A percentile compares a stretch with the other conserved stretches of the same genome.
Conservation (phyloP, 2,888 invertebrate genomes). For the Agriotes lineatus region DNA sequence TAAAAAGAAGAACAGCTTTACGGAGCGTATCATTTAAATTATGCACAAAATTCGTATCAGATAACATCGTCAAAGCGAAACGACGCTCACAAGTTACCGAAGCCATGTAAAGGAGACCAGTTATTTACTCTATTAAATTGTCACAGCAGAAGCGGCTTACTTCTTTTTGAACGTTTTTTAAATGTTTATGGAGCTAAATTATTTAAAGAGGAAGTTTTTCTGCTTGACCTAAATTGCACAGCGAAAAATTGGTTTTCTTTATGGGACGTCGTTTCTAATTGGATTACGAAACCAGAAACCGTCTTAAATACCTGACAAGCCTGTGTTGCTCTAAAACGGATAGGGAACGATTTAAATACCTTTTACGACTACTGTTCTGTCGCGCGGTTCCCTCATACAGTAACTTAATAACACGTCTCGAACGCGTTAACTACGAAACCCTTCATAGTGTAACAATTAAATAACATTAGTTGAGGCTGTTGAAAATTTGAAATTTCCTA, state of each 20-base stretch:
- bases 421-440: background rate
- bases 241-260: slow-evolving; percentile 5
- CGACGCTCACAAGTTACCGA: slow-evolving; percentile 20
- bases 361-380: background rate
- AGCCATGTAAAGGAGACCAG: slow-evolving; percentile 23
- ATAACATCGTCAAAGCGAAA: slow-evolving; percentile 30
- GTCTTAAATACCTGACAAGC: slow-evolving; percentile 6
- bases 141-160: slow-evolving; percentile 25
- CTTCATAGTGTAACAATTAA: background rate
- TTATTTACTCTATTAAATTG: slow-evolving; percentile 33
- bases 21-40: slow-evolving; percentile 23
- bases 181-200: slow-evolving; percentile 11
- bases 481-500: background rate
- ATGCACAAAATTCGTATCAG: slow-evolving; percentile 23
- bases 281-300: slow-evolving; percentile 4
- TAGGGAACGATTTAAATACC: slow-evolving; percentile 12
- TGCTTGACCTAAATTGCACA: slow-evolving; percentile 7
- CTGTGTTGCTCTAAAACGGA: slow-evolving; percentile 12
- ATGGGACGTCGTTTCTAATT: slow-evolving; percentile 2
- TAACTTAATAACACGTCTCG: background rate
- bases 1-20: slow-evolving; percentile 2
- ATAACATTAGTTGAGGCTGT: background rate
- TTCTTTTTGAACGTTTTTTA: slow-evolving; percentile 29
- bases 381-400: background rate
- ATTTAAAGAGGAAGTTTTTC: slow-evolving; percentile 10